phyloP scores from a whole-genome alignment of 1,140 invertebrate species.

The Macrocentrus cingulum region DNA sequence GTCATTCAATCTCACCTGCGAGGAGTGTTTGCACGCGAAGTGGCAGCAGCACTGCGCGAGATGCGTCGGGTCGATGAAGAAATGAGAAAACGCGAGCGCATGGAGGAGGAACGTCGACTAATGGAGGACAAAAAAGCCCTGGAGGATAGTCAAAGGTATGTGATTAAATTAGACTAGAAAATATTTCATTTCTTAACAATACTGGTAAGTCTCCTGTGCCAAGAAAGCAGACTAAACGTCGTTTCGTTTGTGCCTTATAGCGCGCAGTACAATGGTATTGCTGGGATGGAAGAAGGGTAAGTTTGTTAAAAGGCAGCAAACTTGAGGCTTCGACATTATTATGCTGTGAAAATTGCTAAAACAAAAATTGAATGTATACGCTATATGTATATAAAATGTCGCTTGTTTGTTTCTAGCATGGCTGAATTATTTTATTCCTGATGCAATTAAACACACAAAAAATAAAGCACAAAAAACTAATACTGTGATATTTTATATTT shows the following conservation, averaged over 20 bases:
- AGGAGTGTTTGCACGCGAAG: constrained; percentile 87
- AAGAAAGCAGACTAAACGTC: constrained; percentile 49
- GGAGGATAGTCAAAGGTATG: constrained; percentile 60
- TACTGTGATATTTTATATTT: constrained; percentile 47
- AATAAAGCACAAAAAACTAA: no score
- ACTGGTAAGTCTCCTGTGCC: constrained; percentile 47
- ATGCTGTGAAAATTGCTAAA: background rate
- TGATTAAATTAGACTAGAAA: constrained; percentile 26
- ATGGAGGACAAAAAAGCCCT: constrained; percentile 60
- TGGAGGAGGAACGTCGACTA: constrained; percentile 68
- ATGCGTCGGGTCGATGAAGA: constrained; percentile 92
- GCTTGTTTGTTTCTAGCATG: constrained; percentile 9
- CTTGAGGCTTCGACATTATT: constrained; percentile 5
- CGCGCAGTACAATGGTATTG: constrained; percentile 60
- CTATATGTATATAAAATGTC: no score
- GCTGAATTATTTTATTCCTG: background rate
- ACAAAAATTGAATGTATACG: background rate
- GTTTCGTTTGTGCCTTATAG: constrained; percentile 52
- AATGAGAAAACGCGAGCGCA: constrained; percentile 76
- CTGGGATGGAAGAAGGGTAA: constrained; percentile 61
- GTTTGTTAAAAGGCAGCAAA: constrained; percentile 32
- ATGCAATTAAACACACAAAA: no score
- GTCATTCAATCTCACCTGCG: constrained; percentile 87
- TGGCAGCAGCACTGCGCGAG: constrained; percentile 80
- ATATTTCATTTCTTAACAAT: constrained; percentile 5